phyloP scores from a whole-genome alignment of 2,113 vertebrate genomes.

The Varanus komodoensis region DNA sequence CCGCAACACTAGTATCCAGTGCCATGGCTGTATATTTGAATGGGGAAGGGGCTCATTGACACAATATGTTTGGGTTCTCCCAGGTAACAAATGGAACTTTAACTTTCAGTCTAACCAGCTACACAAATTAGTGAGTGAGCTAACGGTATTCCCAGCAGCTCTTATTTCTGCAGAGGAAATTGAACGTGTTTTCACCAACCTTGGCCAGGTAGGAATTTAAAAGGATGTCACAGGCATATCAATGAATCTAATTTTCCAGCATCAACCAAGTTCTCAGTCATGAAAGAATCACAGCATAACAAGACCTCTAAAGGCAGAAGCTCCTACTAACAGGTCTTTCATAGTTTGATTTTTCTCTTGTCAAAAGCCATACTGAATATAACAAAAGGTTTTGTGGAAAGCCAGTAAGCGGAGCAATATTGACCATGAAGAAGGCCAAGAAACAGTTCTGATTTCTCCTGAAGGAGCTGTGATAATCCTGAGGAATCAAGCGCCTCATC shows the following conservation, averaged over 20 bases:
- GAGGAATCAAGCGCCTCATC: neutral
- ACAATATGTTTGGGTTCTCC: rapidly evolving
- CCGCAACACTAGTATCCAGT: rapidly evolving
- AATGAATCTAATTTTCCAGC: neutral
- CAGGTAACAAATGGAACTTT: constrained; percentile 18
- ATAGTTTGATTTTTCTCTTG: neutral
- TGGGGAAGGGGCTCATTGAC: neutral
- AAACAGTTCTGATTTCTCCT: neutral
- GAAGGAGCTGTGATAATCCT: no score
- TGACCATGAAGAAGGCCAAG: neutral
- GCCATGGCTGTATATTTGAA: neutral
- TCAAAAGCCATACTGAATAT: neutral
- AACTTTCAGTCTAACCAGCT: rapidly evolving
- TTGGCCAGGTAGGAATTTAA: neutral
- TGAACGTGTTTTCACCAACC: neutral
- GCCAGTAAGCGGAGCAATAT: neutral
- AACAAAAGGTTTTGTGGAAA: neutral
- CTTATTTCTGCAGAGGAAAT: neutral
- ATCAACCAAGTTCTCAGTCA: neutral
- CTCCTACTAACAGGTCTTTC: neutral
- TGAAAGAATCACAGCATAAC: neutral
- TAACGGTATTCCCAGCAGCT: neutral
- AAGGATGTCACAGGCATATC: no score
- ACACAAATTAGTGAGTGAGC: neutral
- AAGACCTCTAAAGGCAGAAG: neutral